Base-by-base conservation (phyloP, 2,113 vertebrate species). In the Cervus canadensis region DNA sequence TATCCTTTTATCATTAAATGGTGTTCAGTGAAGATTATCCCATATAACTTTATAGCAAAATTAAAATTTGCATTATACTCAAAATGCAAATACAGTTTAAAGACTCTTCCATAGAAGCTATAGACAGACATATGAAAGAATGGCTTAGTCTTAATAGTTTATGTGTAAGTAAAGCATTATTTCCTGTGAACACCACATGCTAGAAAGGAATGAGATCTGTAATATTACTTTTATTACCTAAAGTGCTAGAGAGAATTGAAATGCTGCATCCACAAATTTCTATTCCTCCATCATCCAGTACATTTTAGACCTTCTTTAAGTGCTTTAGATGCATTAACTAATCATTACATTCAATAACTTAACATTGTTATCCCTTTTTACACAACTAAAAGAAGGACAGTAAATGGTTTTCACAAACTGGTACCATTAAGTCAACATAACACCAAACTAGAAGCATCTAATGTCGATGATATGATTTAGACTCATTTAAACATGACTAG, bases 101-200 rank as follows among this genome's bases (percentile, higher is more conserved):
- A 89, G 54, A 97, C 83, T 85, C n/a, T 85, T 97, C 94, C 76
- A 90, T 90, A 90, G 88, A 96, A 94, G 19, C 48, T 96, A 30
- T 94, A 98, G 57, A 91, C 45, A 83, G 48, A 97, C 96, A 91
- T 93, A 64, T 95, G 97, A 98, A 98, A 96, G 79, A 94, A 93
- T 50, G 76, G 56, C 33, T 98, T 95, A 91, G 87, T 97, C 76
- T 97, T 87, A 94, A 96, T 45, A 87, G 87, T 76, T 93, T 96
- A 81, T 33, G 52, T 83, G 83, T 96, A 98, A 97, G 43, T 60
- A 95, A 94, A 87, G 15, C 71, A 82, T 98, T 78, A 95, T 97
- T 33, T 76, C 54, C 57, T 50, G 94, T 67, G 78, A 98, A 96
- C 45, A 85, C 40, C 45, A 94, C 98, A 84, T 28, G 15, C 43